A percentile compares a stretch with the other conserved stretches of the same genome.
Conservation (phyloP, 2,113 vertebrate genomes). For the Melanostigma gelatinosum region DNA sequence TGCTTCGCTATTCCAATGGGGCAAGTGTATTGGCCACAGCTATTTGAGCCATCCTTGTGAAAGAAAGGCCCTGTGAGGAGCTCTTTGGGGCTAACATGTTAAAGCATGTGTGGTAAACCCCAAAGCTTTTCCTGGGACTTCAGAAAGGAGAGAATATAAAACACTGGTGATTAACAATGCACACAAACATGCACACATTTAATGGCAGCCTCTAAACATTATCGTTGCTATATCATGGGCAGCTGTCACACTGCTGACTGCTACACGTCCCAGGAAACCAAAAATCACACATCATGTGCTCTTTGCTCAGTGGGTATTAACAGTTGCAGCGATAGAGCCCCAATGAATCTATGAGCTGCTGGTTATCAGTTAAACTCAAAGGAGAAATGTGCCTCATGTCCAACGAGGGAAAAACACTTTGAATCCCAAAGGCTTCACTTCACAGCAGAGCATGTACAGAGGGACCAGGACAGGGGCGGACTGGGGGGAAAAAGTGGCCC, state of each 20-base stretch:
- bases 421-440: neutral
- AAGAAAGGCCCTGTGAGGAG: neutral
- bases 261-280: slow-evolving; percentile 1
- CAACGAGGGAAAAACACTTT: neutral
- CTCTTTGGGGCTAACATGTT: slow-evolving; percentile 5
- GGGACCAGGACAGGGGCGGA: neutral
- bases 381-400: neutral
- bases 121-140: slow-evolving; percentile 5
- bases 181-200: neutral
- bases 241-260: neutral
- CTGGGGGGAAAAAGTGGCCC: too few relatives aligned
- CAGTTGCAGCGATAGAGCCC: slow-evolving; percentile 1
- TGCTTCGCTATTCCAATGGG: neutral
- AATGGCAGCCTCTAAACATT: neutral
- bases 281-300: slow-evolving; percentile 13
- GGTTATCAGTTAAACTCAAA: neutral
- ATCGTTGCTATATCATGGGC: neutral
- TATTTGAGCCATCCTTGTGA: neutral
- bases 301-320: slow-evolving; percentile 41
- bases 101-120: slow-evolving; percentile 5
- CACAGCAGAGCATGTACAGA: neutral
- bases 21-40: neutral
- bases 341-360: neutral
- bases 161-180: neutral
- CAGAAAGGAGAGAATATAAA: neutral